Percentiles rank a stretch among this genome's conserved stretches.
These are phyloP conservation scores for Ornithoptera priamus DNA, from an alignment of 2,888 invertebrate genomes.

Conservation along the genomic window DNA sequence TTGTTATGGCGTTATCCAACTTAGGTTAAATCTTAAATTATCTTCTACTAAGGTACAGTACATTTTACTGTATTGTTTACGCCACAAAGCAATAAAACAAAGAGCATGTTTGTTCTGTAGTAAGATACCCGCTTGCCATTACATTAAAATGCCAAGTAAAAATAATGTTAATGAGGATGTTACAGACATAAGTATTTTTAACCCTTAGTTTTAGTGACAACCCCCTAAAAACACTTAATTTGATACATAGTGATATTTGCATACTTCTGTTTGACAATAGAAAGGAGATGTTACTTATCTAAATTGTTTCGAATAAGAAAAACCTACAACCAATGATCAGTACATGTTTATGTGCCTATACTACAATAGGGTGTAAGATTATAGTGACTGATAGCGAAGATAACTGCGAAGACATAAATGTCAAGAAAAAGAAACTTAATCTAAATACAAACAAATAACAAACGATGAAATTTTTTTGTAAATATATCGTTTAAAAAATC, in stretches of 20 bases:
- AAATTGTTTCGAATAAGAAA: too few species aligned
- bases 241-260: too few species aligned
- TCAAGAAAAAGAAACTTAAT: neutral
- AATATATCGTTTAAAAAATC: constrained; percentile 8
- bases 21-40: neutral
- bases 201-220: too few species aligned
- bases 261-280: neutral
- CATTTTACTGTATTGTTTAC: neutral
- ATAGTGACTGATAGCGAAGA: too few species aligned
- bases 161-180: neutral
- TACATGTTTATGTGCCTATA: too few species aligned
- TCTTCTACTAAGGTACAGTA: neutral
- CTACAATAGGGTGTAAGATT: too few species aligned
- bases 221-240: too few species aligned
- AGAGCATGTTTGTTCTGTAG: neutral
- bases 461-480: neutral
- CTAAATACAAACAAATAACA: neutral
- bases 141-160: neutral
- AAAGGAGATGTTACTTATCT: neutral
- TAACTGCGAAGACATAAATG: neutral
- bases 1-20: neutral
- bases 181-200: neutral
- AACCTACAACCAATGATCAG: neutral
- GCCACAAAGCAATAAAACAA: neutral
- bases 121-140: neutral